Evolutionary conservation across 2,113 vertebrate genomes (phyloP).

Genomic region (Grammomys dolichurus): DNA sequence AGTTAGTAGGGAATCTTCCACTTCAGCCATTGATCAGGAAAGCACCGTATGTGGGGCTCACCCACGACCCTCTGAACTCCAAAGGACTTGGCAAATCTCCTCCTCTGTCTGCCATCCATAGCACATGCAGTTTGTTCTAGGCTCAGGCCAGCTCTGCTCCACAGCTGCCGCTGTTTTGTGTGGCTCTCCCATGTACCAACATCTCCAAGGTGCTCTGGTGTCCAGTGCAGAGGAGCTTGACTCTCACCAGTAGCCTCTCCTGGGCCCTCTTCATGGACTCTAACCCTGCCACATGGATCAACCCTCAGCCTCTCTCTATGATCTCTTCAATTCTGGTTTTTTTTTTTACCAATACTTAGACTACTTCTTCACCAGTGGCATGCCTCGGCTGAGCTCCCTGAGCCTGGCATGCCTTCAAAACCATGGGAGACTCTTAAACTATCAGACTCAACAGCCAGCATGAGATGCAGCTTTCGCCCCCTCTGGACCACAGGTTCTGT

Average conservation of each 20-base stretch:
- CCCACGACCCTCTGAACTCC: not conserved
- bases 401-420: not conserved
- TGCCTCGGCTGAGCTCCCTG: not conserved
- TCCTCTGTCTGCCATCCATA: not conserved
- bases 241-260: not conserved
- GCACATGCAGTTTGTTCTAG: not conserved
- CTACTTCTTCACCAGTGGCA: not conserved
- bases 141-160: not conserved
- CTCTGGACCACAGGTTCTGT: not conserved
- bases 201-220: not conserved
- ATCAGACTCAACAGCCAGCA: not conserved
- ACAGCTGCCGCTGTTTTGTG: not conserved
- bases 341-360: not conserved
- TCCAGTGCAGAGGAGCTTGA: not conserved
- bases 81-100: not conserved
- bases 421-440: not conserved
- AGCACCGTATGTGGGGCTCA: not conserved
- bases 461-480: not conserved
- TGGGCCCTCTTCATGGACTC: not conserved
- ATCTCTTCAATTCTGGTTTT: not conserved
- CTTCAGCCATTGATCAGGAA: not conserved
- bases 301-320: not conserved
- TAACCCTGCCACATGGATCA: not conserved
- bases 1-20: not conserved
- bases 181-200: not conserved